These are phyloP conservation scores for Cossypha dichroa DNA, from an alignment of 2,797 vertebrate species.

Conservation along the genomic window DNA sequence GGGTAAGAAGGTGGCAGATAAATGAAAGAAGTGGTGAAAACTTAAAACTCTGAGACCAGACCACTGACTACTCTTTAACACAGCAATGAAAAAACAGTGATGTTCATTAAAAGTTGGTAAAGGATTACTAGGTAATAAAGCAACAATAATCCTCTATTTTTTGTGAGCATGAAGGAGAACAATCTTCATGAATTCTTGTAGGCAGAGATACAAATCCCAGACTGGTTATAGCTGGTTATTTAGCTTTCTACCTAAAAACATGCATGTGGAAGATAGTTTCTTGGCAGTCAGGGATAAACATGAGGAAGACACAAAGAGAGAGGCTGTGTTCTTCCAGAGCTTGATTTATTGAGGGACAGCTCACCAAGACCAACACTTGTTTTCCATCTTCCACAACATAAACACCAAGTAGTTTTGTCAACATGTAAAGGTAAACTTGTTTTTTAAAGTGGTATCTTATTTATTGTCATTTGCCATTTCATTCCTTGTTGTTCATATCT, in stretches of 20 bases:
- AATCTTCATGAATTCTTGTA: background rate
- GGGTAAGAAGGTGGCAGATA: background rate
- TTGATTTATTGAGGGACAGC: background rate
- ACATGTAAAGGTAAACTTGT: background rate
- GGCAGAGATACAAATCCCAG: background rate
- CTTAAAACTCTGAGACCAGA: background rate
- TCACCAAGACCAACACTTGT: background rate
- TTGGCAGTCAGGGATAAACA: background rate
- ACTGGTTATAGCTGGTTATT: background rate
- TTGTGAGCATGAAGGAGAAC: background rate
- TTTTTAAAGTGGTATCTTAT: background rate
- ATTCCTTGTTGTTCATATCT: background rate
- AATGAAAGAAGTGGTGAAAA: background rate
- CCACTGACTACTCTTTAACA: background rate
- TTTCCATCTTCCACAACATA: background rate
- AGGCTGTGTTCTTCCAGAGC: background rate
- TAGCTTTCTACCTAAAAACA: background rate
- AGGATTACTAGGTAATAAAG: background rate
- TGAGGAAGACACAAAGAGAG: background rate
- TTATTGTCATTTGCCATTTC: background rate
- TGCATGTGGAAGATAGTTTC: background rate
- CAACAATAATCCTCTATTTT: background rate
- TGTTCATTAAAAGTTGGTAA: background rate
- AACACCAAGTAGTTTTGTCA: slow-evolving; percentile 2
- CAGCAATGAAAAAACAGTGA: background rate